phyloP scores from a whole-genome alignment of 2,888 invertebrate species.

The Beris chalybata region DNA sequence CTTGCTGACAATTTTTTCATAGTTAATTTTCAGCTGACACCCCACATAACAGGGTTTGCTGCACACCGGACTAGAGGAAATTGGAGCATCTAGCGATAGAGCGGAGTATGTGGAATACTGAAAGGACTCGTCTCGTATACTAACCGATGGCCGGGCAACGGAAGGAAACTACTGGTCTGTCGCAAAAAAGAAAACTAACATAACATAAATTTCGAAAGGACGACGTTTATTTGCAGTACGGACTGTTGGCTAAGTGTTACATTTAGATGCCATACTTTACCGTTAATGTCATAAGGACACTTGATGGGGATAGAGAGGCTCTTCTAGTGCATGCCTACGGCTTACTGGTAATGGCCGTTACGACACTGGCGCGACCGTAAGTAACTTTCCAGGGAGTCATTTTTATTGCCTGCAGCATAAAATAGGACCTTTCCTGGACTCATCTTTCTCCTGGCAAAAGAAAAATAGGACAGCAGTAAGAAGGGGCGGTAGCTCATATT shows the following conservation, averaged over 20 bases:
- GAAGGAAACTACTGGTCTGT: conserved; percentile 19
- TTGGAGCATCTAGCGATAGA: background rate
- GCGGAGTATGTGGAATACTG: conserved; percentile 13
- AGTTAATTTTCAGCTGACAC: background rate
- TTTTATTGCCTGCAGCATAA: conserved; percentile 20
- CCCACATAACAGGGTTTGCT: background rate
- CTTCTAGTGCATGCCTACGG: conserved; percentile 27
- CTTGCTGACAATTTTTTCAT: conserved; percentile 22
- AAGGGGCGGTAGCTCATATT: too few species aligned
- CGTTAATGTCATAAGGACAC: conserved; percentile 24
- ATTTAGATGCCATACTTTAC: conserved; percentile 30
- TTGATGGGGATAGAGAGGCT: conserved; percentile 19
- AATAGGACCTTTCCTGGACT: too few species aligned
- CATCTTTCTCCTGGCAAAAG: too few species aligned
- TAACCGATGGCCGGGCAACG: conserved; percentile 7
- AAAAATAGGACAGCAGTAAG: too few species aligned
- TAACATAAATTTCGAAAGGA: conserved; percentile 24
- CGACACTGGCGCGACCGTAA: conserved; percentile 30
- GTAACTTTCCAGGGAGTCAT: conserved; percentile 25
- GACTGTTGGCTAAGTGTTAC: conserved; percentile 31
- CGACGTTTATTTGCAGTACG: conserved; percentile 29
- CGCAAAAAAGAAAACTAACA: conserved; percentile 19
- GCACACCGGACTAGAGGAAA: background rate
- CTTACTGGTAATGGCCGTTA: conserved; percentile 30
- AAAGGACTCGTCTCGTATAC: conserved; percentile 6